These are phyloP conservation scores for Helarctos malayanus DNA, from an alignment of 2,797 vertebrate genomes.

Conservation along the genomic window DNA sequence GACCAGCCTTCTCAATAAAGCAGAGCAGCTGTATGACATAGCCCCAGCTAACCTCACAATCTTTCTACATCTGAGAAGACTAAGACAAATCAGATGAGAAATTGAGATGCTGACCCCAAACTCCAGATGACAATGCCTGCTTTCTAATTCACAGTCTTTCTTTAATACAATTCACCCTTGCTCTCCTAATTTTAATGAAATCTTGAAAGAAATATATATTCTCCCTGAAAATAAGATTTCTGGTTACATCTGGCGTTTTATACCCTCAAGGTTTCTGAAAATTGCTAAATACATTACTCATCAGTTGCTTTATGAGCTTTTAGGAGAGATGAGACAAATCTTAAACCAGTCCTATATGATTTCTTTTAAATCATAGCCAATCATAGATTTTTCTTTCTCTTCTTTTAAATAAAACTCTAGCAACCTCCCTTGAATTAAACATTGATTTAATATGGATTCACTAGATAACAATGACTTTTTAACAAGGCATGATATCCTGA, in stretches of 20 bases:
- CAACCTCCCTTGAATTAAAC: constrained; percentile 50
- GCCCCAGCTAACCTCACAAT: constrained; percentile 22
- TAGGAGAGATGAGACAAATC: constrained; percentile 51
- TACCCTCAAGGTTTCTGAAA: constrained; percentile 69
- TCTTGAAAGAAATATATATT: constrained; percentile 76
- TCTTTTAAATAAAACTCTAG: constrained; percentile 22
- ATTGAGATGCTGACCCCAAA: constrained; percentile 65
- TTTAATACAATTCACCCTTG: constrained; percentile 67
- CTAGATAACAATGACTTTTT: constrained; percentile 41
- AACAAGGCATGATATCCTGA: constrained; percentile 21
- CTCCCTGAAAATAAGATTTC: constrained; percentile 75
- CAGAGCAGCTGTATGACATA: background rate
- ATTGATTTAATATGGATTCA: constrained; percentile 27
- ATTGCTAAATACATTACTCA: constrained; percentile 76
- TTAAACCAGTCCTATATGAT: constrained; percentile 54
- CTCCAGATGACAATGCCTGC: constrained; percentile 63
- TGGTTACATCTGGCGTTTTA: constrained; percentile 69
- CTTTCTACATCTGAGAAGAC: constrained; percentile 42
- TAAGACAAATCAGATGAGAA: constrained; percentile 76
- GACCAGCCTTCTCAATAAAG: constrained; percentile 23
- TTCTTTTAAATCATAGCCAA: constrained; percentile 59
- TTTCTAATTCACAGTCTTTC: constrained; percentile 75
- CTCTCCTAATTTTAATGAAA: constrained; percentile 78
- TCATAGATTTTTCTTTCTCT: constrained; percentile 46
- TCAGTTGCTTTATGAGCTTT: constrained; percentile 65